Evolutionary conservation across 64 coral and sea anemone species (phyloP).

Genomic region (Montipora cactus): DNA sequence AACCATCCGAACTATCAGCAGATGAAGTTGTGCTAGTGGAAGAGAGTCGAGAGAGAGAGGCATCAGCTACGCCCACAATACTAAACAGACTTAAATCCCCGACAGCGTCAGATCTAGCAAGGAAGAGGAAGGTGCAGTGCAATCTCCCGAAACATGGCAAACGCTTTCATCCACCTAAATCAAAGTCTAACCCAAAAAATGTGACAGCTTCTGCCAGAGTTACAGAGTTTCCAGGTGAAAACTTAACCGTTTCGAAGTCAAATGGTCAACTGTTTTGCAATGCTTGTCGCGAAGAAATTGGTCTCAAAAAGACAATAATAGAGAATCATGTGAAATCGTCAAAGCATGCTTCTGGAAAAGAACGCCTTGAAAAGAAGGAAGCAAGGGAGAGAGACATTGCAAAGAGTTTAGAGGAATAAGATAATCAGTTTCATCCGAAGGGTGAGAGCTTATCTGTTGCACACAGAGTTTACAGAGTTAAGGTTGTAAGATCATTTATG

Average conservation of each 20-base stretch:
- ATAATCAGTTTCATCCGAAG: too few species aligned
- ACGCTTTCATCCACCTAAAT: conserved; percentile 14
- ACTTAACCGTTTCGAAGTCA: not conserved
- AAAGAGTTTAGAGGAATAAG: too few species aligned
- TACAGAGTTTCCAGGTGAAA: conserved; percentile 55
- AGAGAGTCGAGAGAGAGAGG: conserved; percentile 15
- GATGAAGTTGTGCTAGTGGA: conserved; percentile 55
- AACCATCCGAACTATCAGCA: conserved; percentile 37
- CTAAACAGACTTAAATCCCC: conserved; percentile 60
- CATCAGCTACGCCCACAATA: conserved; percentile 53
- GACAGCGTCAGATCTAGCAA: conserved; percentile 31
- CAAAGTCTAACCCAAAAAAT: conserved; percentile 17
- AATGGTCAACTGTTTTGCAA: conserved; percentile 11
- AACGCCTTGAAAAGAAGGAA: not conserved
- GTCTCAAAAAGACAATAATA: conserved; percentile 63
- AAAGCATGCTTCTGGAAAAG: not conserved
- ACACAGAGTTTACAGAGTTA: conserved; percentile 12
- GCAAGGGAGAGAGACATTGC: conserved; percentile 39
- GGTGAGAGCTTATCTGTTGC: too few species aligned
- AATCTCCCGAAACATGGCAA: conserved; percentile 52
- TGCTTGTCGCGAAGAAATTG: conserved; percentile 47
- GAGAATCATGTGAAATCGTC: conserved; percentile 36
- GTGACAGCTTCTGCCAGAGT: conserved; percentile 20
- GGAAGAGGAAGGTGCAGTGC: conserved; percentile 54
- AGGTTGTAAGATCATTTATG: not conserved